A percentile compares a stretch with the other conserved stretches of the same genome.
Evolutionary conservation across 2,113 vertebrate species (phyloP).

Genomic region (Tyrannus savana): DNA sequence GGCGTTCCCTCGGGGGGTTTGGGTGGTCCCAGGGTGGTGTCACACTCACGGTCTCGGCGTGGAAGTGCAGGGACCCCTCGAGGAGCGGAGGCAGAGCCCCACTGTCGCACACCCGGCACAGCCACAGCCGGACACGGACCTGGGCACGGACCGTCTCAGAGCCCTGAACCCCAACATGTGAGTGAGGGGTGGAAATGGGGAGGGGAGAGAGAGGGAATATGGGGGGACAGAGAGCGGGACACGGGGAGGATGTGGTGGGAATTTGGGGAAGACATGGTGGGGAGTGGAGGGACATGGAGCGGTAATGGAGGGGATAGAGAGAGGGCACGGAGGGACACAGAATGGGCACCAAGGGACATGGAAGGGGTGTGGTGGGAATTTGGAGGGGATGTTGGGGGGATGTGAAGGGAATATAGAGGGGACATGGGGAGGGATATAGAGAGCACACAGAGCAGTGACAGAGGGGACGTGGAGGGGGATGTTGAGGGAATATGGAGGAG

Average conservation of each 20-base stretch:
- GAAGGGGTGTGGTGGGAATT: too few species aligned
- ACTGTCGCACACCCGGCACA: conserved; percentile 59
- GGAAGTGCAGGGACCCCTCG: conserved; percentile 44
- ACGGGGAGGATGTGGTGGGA: too few species aligned
- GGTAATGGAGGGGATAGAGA: too few species aligned
- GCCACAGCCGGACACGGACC: conserved; percentile 76
- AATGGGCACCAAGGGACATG: too few species aligned
- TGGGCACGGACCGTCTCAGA: background rate
- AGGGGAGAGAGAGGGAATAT: background rate
- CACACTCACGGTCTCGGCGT: conserved; percentile 54
- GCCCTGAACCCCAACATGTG: background rate
- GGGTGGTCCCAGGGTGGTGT: background rate
- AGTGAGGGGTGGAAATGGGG: background rate
- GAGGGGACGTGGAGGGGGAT: too few species aligned
- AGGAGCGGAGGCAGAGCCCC: conserved; percentile 19
- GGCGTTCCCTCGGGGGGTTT: background rate
- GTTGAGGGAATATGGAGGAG: too few species aligned
- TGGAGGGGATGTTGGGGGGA: background rate
- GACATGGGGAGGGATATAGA: background rate
- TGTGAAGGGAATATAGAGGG: background rate
- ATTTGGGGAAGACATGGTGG: background rate
- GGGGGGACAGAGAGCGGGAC: too few species aligned
- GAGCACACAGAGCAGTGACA: too few species aligned
- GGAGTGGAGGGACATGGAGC: too few species aligned
- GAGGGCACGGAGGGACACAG: background rate